phyloP scores from a whole-genome alignment of 2,113 vertebrate species.

The Ranitomeya imitator region DNA sequence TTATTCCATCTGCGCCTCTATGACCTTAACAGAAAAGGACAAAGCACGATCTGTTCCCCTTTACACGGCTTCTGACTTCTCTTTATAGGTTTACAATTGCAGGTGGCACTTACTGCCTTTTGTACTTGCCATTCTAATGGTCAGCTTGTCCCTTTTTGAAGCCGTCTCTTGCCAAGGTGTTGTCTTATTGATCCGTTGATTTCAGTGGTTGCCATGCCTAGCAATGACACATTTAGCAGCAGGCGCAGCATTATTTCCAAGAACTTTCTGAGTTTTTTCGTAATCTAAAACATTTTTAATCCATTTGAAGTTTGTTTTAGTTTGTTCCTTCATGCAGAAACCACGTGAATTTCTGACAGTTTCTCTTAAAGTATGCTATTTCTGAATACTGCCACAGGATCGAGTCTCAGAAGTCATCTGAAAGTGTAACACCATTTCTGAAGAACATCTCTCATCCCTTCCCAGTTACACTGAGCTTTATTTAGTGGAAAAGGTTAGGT shows the following conservation, averaged over 20 bases:
- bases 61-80: not conserved
- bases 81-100: not conserved
- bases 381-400: not conserved
- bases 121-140: not conserved
- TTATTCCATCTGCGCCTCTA: too few relatives aligned
- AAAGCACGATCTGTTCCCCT: not conserved
- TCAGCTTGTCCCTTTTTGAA: not conserved
- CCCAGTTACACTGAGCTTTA: not conserved
- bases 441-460: conserved; percentile 22
- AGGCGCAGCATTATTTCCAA: not conserved
- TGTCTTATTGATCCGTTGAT: not conserved
- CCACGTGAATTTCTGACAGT: not conserved
- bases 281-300: not conserved
- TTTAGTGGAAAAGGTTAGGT: conserved; percentile 16
- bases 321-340: not conserved
- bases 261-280: not conserved
- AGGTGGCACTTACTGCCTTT: not conserved
- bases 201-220: not conserved
- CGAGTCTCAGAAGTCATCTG: not conserved
- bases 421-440: not conserved
- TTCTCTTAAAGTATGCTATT: conserved; percentile 14
- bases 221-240: not conserved
- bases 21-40: not conserved
- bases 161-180: not conserved
- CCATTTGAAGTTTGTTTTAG: not conserved